Evolutionary conservation across 1,140 invertebrate species (phyloP), one percentile per base, ranked within the genome.

Genomic region (Magallana gigas): DNA sequence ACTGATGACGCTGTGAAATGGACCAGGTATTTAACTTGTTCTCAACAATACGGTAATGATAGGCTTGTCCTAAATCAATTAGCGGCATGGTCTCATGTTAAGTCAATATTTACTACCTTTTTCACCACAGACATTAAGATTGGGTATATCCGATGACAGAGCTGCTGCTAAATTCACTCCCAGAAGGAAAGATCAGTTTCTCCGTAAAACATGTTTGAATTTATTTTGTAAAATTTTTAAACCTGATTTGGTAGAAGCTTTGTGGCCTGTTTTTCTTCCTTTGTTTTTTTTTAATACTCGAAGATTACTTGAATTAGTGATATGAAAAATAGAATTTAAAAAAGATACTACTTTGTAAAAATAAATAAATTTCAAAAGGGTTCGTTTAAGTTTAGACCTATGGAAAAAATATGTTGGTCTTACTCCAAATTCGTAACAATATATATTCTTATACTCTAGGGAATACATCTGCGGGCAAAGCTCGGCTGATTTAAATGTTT

Each of bases 1-100:
- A 12, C 68, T 29, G 68, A 76, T 36, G 68, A 76, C 23, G 36
- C 18, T 64, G 60, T 76, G 68, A 76, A 76, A 76, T 76, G 23
- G 68, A 76, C 23, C 68, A 76, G 68, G 68, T 76, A 76, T 76
- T 76, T 76, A 76, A 76, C 68, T 76, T 76, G 68, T 76, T 76
- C 68, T 23, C 68, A 29, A 76, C 68, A 76, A 76, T 76, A 76
- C 68, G 23, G 68, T 76, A 76, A 76, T 76, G 18, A 76, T 76
- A 76, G 68, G 68, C 23, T 76, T 76, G 68, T 76, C 68, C 68
- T 76, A 76, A 76, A 76, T 76, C 68, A 76, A 76, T 76, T 76
- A 76, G 68, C 68, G 23, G 68, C 29, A 18, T 76, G 23, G 68
- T 76, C 68, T 76, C 68, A 76, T 29, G 68, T 76, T 76, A 76